Evolutionary conservation across 2,888 invertebrate species (phyloP).

Genomic region (Microctonus brassicae): DNA sequence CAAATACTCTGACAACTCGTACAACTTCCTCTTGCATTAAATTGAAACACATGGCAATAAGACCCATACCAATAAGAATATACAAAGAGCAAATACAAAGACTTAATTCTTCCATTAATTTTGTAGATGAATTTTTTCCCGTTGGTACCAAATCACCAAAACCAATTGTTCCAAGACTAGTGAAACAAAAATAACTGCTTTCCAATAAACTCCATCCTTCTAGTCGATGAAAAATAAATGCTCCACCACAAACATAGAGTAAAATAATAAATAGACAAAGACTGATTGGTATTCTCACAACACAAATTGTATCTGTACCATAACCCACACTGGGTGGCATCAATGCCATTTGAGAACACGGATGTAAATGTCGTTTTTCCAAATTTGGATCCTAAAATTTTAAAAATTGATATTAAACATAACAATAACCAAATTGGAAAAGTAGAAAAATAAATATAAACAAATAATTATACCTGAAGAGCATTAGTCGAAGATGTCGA

Average conservation of each 20-base stretch:
- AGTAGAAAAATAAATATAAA: neutral
- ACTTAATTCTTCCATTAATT: conserved; percentile 76
- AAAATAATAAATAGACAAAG: conserved; percentile 89
- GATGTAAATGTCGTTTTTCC: conserved; percentile 55
- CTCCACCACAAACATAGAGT: conserved; percentile 89
- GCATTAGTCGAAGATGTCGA: conserved; percentile 51
- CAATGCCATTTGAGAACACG: conserved; percentile 58
- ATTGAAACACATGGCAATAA: conserved; percentile 90
- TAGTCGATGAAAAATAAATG: conserved; percentile 88
- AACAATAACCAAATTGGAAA: neutral
- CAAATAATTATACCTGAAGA: conserved; percentile 14
- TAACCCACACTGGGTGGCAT: conserved; percentile 62
- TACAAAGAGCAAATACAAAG: conserved; percentile 85
- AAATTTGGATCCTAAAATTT: conserved; percentile 24
- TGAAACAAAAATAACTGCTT: conserved; percentile 86
- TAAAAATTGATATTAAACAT: neutral
- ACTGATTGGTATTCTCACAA: conserved; percentile 87
- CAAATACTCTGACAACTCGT: conserved; percentile 72
- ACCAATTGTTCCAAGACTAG: conserved; percentile 85
- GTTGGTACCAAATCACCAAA: conserved; percentile 86
- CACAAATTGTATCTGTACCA: conserved; percentile 72
- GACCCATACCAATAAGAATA: conserved; percentile 86
- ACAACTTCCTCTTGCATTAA: conserved; percentile 84
- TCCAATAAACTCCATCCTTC: conserved; percentile 94
- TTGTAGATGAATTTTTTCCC: conserved; percentile 67